Base-by-base conservation (phyloP, 2,888 invertebrate genomes). In the Horisme vitalbata region DNA sequence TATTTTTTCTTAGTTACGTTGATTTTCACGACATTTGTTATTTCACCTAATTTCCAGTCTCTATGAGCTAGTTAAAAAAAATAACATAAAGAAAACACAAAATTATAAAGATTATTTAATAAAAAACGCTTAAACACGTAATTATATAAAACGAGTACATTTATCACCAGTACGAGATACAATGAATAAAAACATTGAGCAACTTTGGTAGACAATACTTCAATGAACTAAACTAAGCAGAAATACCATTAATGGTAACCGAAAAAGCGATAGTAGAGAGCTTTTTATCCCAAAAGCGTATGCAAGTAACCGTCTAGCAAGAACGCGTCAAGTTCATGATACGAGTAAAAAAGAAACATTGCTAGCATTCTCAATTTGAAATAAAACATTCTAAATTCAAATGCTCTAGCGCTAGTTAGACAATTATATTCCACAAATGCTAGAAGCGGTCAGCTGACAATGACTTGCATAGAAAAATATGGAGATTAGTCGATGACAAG, bases 401-500 rank as follows among this genome's bases (percentile, higher is more conserved):
- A 28, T 21, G 8, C n/a, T 26, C 21, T 31, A 31, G 21, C 20
- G 23, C 23, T 28, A 13, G 41, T 37, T 9, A 34, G 5, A 28
- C 33, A 8, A 31, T 36, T 46, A 36, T 36, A 44, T 37, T 37
- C 44, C 32, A 44, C 26, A 13, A 26, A 44, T 24, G 31, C 31
- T 8, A 32, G 8, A 28, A 12, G 30, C 14, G 3, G 3, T 21
- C 9, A 14, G 23, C 28, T 35, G 27, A 36, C 26, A 7, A 24
- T 30, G 3, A 35, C 26, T 35, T 30, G 31, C 37, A 24, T 45
- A 2, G 10, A 24, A 38, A 5, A 15, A 21, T 36, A 26, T 11
- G 10, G 4, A 27, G 23, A 37, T 62, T 79, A 96, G 88, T 96
- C 96, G 67, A 97, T 96, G 64, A 93, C 92, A 45, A 97, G 86